Percentiles rank a stretch among this genome's conserved stretches.
phyloP scores from a whole-genome alignment of 2,888 invertebrate species.

The Drosophila fungiperda region DNA sequence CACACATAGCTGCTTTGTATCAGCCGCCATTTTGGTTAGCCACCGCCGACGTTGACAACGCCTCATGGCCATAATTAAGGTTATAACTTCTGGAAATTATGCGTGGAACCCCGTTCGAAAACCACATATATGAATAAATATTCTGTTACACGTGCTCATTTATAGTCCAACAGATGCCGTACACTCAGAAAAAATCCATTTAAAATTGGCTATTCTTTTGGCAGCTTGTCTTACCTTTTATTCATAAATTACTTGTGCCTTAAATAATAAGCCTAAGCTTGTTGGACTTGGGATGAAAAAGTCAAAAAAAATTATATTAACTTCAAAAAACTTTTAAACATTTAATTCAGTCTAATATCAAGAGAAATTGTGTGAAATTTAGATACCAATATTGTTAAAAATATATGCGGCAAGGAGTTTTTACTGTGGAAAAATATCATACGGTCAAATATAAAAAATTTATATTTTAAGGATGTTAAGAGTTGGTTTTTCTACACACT shows the following conservation, averaged over 20 bases:
- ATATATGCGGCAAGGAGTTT: no score
- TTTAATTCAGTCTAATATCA: fast-evolving
- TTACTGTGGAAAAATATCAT: neutral
- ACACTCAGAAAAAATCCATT: neutral
- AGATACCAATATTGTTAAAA: neutral
- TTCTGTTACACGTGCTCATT: slow-evolving; percentile 10
- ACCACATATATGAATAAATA: slow-evolving; percentile 12
- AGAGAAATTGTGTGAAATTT: neutral
- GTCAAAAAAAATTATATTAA: neutral
- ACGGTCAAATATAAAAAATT: no score
- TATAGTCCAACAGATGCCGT: slow-evolving; percentile 3
- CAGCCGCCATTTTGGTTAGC: slow-evolving; percentile 64
- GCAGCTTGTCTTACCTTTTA: slow-evolving; percentile 11
- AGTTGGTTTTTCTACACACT: neutral
- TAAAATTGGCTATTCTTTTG: neutral
- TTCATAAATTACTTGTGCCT: neutral
- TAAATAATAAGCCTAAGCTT: neutral
- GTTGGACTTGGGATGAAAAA: neutral
- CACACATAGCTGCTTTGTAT: slow-evolving; percentile 9
- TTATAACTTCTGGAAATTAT: slow-evolving; percentile 69
- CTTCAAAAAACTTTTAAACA: fast-evolving
- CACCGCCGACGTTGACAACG: slow-evolving; percentile 46
- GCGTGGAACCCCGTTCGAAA: slow-evolving; percentile 47
- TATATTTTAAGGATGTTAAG: no score
- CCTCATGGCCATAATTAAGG: slow-evolving; percentile 75